Evolutionary conservation across 2,113 vertebrate genomes (phyloP).

Genomic region (Siphamia tubifer): DNA sequence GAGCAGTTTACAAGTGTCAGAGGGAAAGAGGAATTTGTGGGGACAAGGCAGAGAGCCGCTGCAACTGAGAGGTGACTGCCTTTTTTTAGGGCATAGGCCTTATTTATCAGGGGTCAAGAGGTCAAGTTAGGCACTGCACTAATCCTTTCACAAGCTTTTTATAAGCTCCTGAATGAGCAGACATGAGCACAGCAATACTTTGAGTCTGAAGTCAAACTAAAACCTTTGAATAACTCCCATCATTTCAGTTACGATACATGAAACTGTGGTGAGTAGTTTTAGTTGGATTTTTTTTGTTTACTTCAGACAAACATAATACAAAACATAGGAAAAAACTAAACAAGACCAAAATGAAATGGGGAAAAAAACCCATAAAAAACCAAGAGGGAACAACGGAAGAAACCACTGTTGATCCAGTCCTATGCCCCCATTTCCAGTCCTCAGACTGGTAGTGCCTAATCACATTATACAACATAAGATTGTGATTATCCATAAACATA

Average conservation of each 20-base stretch:
- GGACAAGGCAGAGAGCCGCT: slow-evolving; percentile 38
- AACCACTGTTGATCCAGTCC: too few relatives aligned
- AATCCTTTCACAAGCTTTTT: slow-evolving; percentile 72
- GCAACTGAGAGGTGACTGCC: slow-evolving; percentile 22
- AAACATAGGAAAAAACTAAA: too few relatives aligned
- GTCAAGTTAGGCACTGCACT: slow-evolving; percentile 66
- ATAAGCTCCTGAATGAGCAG: slow-evolving; percentile 59
- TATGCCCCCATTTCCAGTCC: too few relatives aligned
- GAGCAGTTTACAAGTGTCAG: slow-evolving; percentile 62
- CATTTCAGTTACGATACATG: slow-evolving; percentile 13
- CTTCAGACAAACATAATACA: too few relatives aligned
- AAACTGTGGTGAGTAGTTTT: too few relatives aligned
- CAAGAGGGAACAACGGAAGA: too few relatives aligned
- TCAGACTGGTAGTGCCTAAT: too few relatives aligned
- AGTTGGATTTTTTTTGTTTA: too few relatives aligned
- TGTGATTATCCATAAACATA: too few relatives aligned
- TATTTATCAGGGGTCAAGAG: slow-evolving; percentile 55
- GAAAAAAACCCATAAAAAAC: too few relatives aligned
- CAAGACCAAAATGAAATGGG: too few relatives aligned
- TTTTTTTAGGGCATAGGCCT: slow-evolving; percentile 47
- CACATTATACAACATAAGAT: too few relatives aligned
- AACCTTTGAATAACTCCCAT: slow-evolving; percentile 21
- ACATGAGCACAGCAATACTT: slow-evolving; percentile 28
- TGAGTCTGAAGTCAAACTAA: slow-evolving; percentile 20
- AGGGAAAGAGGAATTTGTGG: slow-evolving; percentile 55